Base-by-base conservation (phyloP, 2,888 invertebrate species). In the Parnassius glacialis region DNA sequence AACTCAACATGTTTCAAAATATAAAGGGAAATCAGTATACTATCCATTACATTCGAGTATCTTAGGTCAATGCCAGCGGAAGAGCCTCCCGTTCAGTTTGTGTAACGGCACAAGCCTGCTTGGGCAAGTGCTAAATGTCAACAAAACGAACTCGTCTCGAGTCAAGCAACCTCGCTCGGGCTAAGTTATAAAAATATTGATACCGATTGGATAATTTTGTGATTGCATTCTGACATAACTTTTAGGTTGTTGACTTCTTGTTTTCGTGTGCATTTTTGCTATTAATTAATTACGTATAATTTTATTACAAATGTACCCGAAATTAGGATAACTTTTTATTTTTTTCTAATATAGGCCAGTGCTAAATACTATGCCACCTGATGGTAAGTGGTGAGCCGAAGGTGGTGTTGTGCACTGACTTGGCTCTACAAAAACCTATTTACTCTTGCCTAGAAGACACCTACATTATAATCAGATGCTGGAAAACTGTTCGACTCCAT, bases 31-130 rank as follows among this genome's bases (percentile, higher is more conserved):
- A 59, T 50, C 47, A 48, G 48, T 52, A 57, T 45, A 52, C 13
- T 59, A 50, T 56, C 53, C 50, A 53, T 57, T 42, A 45, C 55
- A 52, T 61, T 53, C 51, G 52, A 44, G 56, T 45, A 52, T 67
- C 77, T 74, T 75, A 79, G 85, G 87, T 84, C 87, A 87, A 81
- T 87, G 85, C 81, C 83, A 83, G 83, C 83, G 82, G 83, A 85
- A 80, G 83, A 79, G 71, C 66, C 66, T 70, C 65, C 66, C 65
- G 64, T 52, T 52, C 64, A 72, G 77, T 80, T 81, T 79, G 74
- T 66, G 68, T 85, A 86, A 87, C 85, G 85, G 83, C 76, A 78
- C 73, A 70, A 68, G 68, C 65, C 68, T 70, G 72, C 74, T 72
- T 66, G 67, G 68, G 68, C 74, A 75, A 77, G 74, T 81, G 78